A percentile compares a stretch with the other conserved stretches of the same genome.
Conservation (phyloP, 2,113 vertebrate genomes). For the Bothrops jararaca region DNA sequence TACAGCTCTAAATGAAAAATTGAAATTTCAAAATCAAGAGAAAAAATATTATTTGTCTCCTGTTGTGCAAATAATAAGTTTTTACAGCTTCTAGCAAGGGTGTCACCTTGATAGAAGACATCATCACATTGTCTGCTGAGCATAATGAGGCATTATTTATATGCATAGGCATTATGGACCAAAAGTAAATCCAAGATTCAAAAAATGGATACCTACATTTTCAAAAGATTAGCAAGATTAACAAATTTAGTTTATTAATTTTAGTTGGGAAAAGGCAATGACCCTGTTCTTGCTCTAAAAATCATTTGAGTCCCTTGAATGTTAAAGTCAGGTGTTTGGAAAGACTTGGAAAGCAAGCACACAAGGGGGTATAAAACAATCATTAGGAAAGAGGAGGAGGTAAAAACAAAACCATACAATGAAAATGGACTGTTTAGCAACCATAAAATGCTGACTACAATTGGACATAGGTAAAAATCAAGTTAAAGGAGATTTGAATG, state of each 20-base stretch:
- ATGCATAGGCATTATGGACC: background rate
- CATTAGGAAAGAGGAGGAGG: background rate
- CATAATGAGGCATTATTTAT: background rate
- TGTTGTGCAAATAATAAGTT: constrained; percentile 23
- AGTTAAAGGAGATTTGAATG: background rate
- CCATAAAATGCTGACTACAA: background rate
- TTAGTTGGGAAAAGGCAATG: background rate
- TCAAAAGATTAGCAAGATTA: background rate
- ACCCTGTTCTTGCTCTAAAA: background rate
- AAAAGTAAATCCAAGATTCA: constrained; percentile 18
- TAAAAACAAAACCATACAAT: background rate
- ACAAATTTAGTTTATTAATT: background rate
- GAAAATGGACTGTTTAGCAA: background rate
- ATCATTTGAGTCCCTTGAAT: background rate
- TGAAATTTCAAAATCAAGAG: constrained; percentile 1
- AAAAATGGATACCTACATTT: background rate
- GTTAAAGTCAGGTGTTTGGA: background rate
- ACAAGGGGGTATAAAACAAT: background rate
- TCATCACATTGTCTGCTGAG: background rate
- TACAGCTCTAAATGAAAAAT: background rate
- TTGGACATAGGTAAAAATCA: background rate
- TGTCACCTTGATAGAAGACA: constrained; percentile 14
- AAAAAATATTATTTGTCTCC: constrained; percentile 10
- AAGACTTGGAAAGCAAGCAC: background rate
- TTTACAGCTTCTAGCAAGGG: background rate